Evolutionary conservation across 2,797 vertebrate genomes (phyloP), one percentile per base, ranked within the genome.

Genomic region (Notolepis coatsorum): DNA sequence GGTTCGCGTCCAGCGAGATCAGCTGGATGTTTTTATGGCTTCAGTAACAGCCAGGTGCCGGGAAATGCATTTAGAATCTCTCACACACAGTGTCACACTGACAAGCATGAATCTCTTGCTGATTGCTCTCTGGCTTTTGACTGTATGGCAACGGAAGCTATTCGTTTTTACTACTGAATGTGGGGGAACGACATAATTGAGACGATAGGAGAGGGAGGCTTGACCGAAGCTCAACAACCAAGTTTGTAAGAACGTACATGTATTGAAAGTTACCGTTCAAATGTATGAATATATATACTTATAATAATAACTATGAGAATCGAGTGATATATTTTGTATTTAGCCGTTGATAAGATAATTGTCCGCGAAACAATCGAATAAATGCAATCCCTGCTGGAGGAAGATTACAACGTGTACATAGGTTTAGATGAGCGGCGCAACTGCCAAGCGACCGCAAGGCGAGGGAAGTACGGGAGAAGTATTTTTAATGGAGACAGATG

Each of bases 251-350:
- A 82, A 67, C 45, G 68, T 80, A 37, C 79, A 67, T 65, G 75
- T 87, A 80, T 84, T 88, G 71, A 62, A 78, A 72, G 67, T 67
- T 55, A 47, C 28, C 68, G 57, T 61, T 77, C 65, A 83, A 78
- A 73, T 83, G 84, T 89, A 87, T 48, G 83, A 81, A 81, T 79
- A 85, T 87, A 81, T 82, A 80, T 15, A 23, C 24, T 47, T 39
- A 37, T 57, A 54, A 79, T 85, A 85, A 75, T 80, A 78, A 77
- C 60, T 56, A 59, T 71, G 64, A 68, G 73, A 77, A 81, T 66
- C 39, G 21, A 82, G 81, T 87, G 67, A 88, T 89, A 88, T 90
- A 87, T 91, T 90, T 92, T 91, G 84, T 90, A 86, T 86, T 79
- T 90, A 82, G 84, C 71, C 77, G 74, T 89, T 61, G 68, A 77